These are phyloP conservation scores for Clarias platycephalus DNA, from an alignment of 2,797 vertebrate species.

Conservation along the genomic window DNA sequence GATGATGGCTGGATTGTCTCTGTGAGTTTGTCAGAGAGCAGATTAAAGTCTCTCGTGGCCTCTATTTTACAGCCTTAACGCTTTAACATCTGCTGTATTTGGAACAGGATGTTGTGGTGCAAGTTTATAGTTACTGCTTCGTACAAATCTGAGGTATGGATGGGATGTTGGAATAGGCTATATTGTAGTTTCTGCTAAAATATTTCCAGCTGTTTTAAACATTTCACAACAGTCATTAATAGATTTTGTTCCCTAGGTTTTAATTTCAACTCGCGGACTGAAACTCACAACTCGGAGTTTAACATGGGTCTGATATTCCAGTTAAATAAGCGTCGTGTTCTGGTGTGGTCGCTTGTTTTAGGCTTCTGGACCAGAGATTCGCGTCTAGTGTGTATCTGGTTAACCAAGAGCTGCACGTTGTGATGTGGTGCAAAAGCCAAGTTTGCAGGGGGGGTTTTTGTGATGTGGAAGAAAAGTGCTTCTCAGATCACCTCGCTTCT, in stretches of 20 bases:
- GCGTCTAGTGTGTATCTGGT: constrained; percentile 34
- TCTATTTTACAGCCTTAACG: constrained; percentile 28
- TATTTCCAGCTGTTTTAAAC: background rate
- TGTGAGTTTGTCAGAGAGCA: constrained; percentile 38
- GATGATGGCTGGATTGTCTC: constrained; percentile 39
- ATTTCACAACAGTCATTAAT: background rate
- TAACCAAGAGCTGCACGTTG: constrained; percentile 31
- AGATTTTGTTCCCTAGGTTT: background rate
- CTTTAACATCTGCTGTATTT: constrained; percentile 34
- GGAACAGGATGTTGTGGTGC: constrained; percentile 2
- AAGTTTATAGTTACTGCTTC: background rate
- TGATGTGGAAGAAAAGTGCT: constrained; percentile 30
- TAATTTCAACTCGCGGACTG: background rate
- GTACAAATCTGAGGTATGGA: background rate
- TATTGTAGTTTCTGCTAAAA: background rate
- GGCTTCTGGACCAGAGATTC: constrained; percentile 24
- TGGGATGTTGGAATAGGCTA: background rate
- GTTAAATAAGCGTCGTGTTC: background rate
- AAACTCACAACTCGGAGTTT: background rate
- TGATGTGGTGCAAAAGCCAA: constrained; percentile 46
- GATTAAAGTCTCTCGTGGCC: constrained; percentile 45
- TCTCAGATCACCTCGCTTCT: constrained; percentile 16
- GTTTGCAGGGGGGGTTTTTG: background rate
- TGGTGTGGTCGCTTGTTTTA: constrained; percentile 29
- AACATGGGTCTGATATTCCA: background rate